phyloP scores from a whole-genome alignment of 1,140 invertebrate genomes.

The Danaus plexippus region DNA sequence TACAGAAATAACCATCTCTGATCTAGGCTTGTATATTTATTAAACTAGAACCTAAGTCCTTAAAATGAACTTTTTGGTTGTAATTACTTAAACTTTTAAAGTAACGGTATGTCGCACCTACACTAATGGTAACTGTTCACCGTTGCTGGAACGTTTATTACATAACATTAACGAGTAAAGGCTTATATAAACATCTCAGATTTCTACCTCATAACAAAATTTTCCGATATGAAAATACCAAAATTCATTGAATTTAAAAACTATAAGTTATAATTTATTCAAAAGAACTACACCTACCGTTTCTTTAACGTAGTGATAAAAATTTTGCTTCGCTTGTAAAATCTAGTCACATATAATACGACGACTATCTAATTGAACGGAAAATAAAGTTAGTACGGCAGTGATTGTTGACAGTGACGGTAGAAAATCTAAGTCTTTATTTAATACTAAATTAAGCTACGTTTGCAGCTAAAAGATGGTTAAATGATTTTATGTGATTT shows the following conservation, averaged over 20 bases:
- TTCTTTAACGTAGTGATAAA: too few species aligned
- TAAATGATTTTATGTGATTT: constrained; percentile 13
- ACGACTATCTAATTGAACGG: constrained; percentile 32
- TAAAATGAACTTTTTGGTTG: constrained; percentile 71
- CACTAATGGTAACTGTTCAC: constrained; percentile 69
- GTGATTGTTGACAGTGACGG: constrained; percentile 50
- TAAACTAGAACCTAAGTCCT: constrained; percentile 67
- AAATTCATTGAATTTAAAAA: too few species aligned
- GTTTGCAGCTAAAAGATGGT: too few species aligned
- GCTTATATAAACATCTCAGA: constrained; percentile 10
- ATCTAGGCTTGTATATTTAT: constrained; percentile 23
- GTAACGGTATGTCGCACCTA: constrained; percentile 46
- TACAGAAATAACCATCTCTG: background rate
- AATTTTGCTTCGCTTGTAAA: constrained; percentile 8
- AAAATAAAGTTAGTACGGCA: constrained; percentile 53
- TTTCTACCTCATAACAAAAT: constrained; percentile 7
- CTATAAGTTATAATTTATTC: too few species aligned
- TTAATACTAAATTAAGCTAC: constrained; percentile 22
- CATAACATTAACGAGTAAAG: constrained; percentile 47
- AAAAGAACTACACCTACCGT: too few species aligned
- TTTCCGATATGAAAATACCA: background rate
- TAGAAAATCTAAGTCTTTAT: constrained; percentile 18
- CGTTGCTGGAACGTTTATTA: constrained; percentile 67
- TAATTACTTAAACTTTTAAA: constrained; percentile 61
- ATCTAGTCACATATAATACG: constrained; percentile 28